phyloP scores from a whole-genome alignment of 1,140 invertebrate species.

The Trichonephila clavipes region DNA sequence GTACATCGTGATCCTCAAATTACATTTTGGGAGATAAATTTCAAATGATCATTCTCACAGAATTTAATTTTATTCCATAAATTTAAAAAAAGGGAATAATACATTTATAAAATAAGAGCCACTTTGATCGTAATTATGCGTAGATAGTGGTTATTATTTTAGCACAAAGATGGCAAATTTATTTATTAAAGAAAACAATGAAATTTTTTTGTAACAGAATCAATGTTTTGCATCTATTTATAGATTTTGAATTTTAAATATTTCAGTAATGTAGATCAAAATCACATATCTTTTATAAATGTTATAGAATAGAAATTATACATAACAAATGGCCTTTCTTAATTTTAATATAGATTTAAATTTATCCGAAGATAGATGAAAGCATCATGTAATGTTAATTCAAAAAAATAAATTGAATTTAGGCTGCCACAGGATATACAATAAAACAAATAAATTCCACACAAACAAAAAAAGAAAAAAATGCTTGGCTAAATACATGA shows the following conservation, averaged over 20 bases:
- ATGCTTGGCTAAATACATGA: conserved; percentile 68
- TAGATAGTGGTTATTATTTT: not conserved
- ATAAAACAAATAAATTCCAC: not conserved
- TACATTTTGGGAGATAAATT: not conserved
- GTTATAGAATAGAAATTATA: not conserved
- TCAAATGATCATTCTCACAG: not conserved
- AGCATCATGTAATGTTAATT: conserved; percentile 5
- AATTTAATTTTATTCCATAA: not conserved
- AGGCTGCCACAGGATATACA: conserved; percentile 31
- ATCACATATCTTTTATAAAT: not conserved
- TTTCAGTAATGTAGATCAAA: too few relatives aligned
- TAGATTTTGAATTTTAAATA: too few relatives aligned
- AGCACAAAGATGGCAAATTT: not conserved
- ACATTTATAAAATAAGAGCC: not conserved
- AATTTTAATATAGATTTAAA: conserved; percentile 5
- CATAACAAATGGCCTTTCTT: not conserved
- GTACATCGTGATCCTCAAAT: conserved; percentile 15
- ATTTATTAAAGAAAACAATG: too few relatives aligned
- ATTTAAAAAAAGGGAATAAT: not conserved
- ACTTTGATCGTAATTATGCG: not conserved
- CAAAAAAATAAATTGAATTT: conserved; percentile 14
- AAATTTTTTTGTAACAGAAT: too few relatives aligned
- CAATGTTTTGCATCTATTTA: too few relatives aligned
- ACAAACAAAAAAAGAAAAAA: not conserved
- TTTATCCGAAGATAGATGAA: not conserved